Evolutionary conservation across 2,797 vertebrate species (phyloP).

Genomic region (Neopelma chrysocephalum): DNA sequence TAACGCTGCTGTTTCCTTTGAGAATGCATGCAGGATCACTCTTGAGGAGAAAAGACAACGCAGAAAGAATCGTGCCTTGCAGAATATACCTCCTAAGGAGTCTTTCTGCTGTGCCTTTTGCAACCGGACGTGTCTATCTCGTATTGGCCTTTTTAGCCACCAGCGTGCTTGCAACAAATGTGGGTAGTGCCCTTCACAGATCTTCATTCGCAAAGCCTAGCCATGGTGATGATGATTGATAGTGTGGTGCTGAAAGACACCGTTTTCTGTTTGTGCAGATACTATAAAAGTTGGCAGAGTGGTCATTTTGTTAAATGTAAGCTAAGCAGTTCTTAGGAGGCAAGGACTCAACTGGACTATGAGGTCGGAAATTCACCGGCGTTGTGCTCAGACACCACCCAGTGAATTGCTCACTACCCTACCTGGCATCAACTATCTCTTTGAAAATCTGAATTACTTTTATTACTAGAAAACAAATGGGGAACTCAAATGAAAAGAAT

Average conservation of each 20-base stretch:
- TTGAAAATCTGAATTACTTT: neutral
- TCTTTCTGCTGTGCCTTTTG: too few species aligned
- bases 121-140: too few species aligned
- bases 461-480: neutral
- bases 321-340: neutral
- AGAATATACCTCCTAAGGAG: too few species aligned
- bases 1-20: too few species aligned
- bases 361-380: neutral
- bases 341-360: neutral
- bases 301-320: neutral
- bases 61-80: too few species aligned
- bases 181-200: too few species aligned
- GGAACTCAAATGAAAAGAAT: neutral
- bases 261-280: neutral
- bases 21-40: too few species aligned
- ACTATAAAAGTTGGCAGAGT: neutral
- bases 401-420: neutral
- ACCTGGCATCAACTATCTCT: neutral
- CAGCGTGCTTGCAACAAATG: too few species aligned
- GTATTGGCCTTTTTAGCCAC: too few species aligned
- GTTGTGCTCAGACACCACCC: accelerated
- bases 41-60: too few species aligned
- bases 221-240: too few species aligned
- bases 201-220: too few species aligned
- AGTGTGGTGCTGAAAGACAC: neutral